phyloP scores from a whole-genome alignment of 2,113 vertebrate species.

The Benitochromis conjunctus region DNA sequence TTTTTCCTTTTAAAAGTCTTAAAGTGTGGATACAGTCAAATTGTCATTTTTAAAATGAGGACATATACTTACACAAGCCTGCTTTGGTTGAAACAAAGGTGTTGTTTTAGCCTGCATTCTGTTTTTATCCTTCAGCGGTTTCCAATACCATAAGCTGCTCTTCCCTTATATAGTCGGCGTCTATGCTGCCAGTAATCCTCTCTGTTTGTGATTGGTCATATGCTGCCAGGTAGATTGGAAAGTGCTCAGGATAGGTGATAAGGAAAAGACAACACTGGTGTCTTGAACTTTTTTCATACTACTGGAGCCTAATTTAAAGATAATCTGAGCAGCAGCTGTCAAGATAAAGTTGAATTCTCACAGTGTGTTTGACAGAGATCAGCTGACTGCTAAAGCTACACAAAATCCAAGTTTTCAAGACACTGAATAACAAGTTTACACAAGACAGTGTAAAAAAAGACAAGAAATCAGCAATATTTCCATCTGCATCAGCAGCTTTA shows the following conservation, averaged over 20 bases:
- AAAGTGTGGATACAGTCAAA: neutral
- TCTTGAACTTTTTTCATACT: neutral
- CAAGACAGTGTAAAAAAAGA: neutral
- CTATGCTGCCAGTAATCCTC: neutral
- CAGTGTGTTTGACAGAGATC: neutral
- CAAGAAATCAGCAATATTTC: neutral
- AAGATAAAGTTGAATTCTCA: neutral
- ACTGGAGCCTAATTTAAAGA: neutral
- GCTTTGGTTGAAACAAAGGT: neutral
- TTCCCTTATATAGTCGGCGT: neutral
- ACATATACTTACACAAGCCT: neutral
- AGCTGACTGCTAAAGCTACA: neutral
- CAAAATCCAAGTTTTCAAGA: neutral
- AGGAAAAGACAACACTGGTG: neutral
- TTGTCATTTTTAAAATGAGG: neutral
- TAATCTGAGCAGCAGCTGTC: neutral
- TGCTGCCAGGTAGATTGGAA: neutral
- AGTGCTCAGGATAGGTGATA: neutral
- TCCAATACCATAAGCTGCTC: neutral
- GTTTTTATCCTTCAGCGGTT: neutral
- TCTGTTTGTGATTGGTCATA: neutral
- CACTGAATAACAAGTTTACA: neutral
- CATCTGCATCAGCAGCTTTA: neutral
- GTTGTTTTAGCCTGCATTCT: neutral
- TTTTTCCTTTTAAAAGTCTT: neutral